A percentile compares a stretch with the other conserved stretches of the same genome.
Conservation (phyloP, 2,888 invertebrate genomes). For the Poecilus cupreus region DNA sequence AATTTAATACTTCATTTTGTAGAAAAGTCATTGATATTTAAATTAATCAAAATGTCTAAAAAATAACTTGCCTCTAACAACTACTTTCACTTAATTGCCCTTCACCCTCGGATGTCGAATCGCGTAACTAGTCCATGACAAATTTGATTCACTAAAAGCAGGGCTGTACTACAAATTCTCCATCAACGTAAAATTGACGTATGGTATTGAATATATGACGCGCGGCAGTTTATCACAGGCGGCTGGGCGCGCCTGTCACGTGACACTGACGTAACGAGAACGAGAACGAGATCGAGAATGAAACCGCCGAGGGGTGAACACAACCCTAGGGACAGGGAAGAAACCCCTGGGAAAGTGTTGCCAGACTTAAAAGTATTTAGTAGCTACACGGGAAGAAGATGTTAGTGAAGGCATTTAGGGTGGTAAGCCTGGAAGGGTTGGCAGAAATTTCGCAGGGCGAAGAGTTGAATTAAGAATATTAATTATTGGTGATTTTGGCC, state of each 20-base stretch:
- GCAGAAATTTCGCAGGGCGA: too few relatives aligned
- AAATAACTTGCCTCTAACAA: not conserved
- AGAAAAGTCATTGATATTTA: too few relatives aligned
- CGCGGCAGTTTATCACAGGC: conserved; percentile 23
- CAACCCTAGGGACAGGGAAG: not conserved
- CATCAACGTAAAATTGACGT: conserved; percentile 51
- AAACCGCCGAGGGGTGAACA: not conserved
- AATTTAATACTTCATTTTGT: too few relatives aligned
- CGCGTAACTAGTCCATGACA: conserved; percentile 27
- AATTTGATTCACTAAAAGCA: conserved; percentile 30
- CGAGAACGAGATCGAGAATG: not conserved
- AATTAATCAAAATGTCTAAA: too few relatives aligned
- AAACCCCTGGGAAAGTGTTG: conserved; percentile 6
- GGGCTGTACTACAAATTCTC: conserved; percentile 26
- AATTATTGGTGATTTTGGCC: too few relatives aligned
- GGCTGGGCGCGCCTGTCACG: conserved; percentile 22
- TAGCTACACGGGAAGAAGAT: not conserved
- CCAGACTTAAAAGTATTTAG: conserved; percentile 3
- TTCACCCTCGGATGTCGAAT: not conserved
- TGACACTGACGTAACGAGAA: conserved; percentile 14
- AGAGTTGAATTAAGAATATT: too few relatives aligned
- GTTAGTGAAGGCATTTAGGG: not conserved
- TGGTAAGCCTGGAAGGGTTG: too few relatives aligned
- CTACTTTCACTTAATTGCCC: not conserved
- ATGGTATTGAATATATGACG: conserved; percentile 49